Conservation (phyloP, 2,797 vertebrate species). For the Kryptopterus vitreolus region DNA sequence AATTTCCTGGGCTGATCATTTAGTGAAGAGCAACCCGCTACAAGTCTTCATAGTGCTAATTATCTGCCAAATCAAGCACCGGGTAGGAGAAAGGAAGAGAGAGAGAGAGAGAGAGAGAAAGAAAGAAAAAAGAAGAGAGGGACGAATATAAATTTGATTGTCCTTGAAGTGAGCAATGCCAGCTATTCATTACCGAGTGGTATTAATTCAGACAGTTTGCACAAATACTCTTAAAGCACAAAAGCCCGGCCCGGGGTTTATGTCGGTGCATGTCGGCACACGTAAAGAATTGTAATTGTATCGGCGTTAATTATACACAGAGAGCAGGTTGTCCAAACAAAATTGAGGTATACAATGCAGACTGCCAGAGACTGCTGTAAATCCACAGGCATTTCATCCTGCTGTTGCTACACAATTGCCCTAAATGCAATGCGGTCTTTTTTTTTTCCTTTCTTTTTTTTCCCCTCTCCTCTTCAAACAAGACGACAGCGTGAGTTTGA, state of each 20-base stretch:
- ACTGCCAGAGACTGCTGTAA: conserved; percentile 59
- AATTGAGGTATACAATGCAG: conserved; percentile 74
- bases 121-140: conserved; percentile 70
- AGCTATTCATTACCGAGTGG: conserved; percentile 70
- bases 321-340: conserved; percentile 73
- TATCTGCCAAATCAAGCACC: conserved; percentile 65
- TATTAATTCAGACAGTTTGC: conserved; percentile 66
- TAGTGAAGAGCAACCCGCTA: conserved; percentile 64
- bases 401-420: conserved; percentile 62
- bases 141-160: conserved; percentile 62
- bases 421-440: conserved; percentile 74
- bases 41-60: conserved; percentile 74
- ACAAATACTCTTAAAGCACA: conserved; percentile 69
- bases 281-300: conserved; percentile 72
- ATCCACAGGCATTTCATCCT: conserved; percentile 62
- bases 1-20: conserved; percentile 52
- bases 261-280: conserved; percentile 68
- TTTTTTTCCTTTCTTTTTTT: conserved; percentile 41
- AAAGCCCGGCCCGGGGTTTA: conserved; percentile 60
- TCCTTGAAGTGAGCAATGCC: conserved; percentile 66
- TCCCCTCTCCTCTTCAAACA: conserved; percentile 65
- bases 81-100: conserved; percentile 66
- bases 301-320: conserved; percentile 76
- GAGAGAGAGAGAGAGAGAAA: conserved; percentile 68
- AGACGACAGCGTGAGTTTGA: conserved; percentile 62